Conservation (phyloP, 2,113 vertebrate species). For the Mungos mungo region DNA sequence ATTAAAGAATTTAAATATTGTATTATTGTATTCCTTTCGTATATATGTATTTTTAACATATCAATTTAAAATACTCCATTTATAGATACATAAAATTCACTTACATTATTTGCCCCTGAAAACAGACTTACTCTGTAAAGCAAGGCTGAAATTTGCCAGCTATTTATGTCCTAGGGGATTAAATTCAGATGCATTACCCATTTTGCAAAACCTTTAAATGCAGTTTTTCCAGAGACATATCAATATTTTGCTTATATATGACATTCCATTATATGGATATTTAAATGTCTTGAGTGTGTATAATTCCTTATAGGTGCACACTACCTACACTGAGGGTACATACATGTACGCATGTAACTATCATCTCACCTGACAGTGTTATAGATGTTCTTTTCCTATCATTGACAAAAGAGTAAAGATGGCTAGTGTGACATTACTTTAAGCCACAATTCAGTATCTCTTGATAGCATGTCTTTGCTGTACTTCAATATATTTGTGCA, state of each 20-base stretch:
- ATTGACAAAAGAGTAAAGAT: neutral
- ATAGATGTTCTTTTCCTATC: neutral
- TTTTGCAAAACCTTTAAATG: neutral
- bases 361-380: neutral
- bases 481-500: neutral
- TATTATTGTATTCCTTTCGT: neutral
- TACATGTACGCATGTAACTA: rapidly evolving
- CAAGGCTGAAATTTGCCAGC: neutral
- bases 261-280: neutral
- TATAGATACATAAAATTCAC: neutral
- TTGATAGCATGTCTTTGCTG: neutral
- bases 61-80: neutral
- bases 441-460: neutral
- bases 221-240: neutral
- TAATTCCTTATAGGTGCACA: neutral
- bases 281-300: neutral
- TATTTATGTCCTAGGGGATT: neutral
- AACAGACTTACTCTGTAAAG: neutral
- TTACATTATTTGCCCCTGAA: neutral
- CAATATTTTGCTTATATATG: neutral
- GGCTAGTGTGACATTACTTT: neutral
- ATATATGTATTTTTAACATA: neutral
- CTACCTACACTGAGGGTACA: neutral
- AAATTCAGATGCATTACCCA: neutral
- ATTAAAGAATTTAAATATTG: no score